Base-by-base conservation (phyloP, 2,888 invertebrate genomes). In the Campoletis raptor region DNA sequence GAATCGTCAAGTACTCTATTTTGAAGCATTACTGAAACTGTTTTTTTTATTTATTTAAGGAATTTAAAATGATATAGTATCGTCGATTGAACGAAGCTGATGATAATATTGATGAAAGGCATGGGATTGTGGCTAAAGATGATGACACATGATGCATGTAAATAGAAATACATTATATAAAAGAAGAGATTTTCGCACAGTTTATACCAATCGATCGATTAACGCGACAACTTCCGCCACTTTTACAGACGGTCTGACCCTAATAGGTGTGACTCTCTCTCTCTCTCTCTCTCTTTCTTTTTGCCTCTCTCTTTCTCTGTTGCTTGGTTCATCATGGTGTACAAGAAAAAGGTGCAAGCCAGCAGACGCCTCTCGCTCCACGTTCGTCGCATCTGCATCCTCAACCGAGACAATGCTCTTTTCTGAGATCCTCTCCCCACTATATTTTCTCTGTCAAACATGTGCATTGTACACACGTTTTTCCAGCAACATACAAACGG, bases 211-310 rank as follows among this genome's bases (percentile, higher is more conserved):
- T 88, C 88, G 90, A 91, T 91, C 89, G 90, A 90, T 91, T 90
- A 87, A 89, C 88, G 87, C 88, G 88, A 87, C 88, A 82, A 89
- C 89, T 92, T 92, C 93, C 92, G 91, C 88, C 88, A 91, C 89
- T 90, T 90, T 91, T 92, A 90, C 90, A 91, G 90, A 90, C 90
- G 83, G 81, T 83, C 85, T 90, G 92, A 92, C 91, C 92, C 90
- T 93, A 93, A 92, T 92, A 92, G 90, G 85, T 88, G 52, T 69
- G 67, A 42, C 30, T 37, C 40, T 37, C 40, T 73, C 67, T 67
- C 30, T 37, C 40, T 37, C 40, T 73, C 67, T 67, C 54, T 69
- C 64, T 61, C 48, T 48, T 42, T 42, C 52, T 64, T 45, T 37
- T 45, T 37, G 45, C 48, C 78, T 40, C 67, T 52, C 61, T 37